These are phyloP conservation scores for Alexandromys oeconomus DNA, from an alignment of 2,797 vertebrate genomes.

Conservation along the genomic window DNA sequence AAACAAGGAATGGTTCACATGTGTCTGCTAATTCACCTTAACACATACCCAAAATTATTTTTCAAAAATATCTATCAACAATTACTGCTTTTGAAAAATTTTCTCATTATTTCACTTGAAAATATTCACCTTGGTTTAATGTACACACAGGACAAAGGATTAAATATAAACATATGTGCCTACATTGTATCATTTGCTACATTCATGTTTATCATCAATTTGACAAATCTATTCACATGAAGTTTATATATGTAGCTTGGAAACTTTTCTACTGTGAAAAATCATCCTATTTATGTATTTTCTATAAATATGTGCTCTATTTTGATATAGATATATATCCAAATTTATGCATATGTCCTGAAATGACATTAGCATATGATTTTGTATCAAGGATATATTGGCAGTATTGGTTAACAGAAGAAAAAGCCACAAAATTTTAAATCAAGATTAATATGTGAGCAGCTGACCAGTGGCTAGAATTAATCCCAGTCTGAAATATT, in stretches of 20 bases:
- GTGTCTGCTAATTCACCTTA: neutral
- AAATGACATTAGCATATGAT: neutral
- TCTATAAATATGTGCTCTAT: neutral
- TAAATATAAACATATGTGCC: neutral
- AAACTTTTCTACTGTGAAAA: neutral
- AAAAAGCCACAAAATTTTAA: neutral
- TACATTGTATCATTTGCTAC: neutral
- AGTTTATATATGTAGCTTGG: neutral
- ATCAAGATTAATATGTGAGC: neutral
- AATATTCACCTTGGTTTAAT: neutral
- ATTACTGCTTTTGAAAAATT: neutral
- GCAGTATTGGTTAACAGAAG: neutral
- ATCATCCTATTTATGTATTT: neutral
- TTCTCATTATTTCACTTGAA: slow-evolving; percentile 42
- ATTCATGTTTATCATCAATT: neutral
- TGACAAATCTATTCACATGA: neutral
- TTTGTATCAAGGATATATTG: neutral
- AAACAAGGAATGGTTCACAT: neutral
- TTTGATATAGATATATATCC: neutral
- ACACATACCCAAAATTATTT: neutral
- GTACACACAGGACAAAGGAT: neutral
- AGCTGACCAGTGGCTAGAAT: neutral
- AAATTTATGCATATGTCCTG: neutral
- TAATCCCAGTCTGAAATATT: slow-evolving; percentile 14
- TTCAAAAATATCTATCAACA: neutral